These are phyloP conservation scores for Drosophila nr. perissopoda DNA, from an alignment of 2,888 invertebrate genomes.

Conservation along the genomic window DNA sequence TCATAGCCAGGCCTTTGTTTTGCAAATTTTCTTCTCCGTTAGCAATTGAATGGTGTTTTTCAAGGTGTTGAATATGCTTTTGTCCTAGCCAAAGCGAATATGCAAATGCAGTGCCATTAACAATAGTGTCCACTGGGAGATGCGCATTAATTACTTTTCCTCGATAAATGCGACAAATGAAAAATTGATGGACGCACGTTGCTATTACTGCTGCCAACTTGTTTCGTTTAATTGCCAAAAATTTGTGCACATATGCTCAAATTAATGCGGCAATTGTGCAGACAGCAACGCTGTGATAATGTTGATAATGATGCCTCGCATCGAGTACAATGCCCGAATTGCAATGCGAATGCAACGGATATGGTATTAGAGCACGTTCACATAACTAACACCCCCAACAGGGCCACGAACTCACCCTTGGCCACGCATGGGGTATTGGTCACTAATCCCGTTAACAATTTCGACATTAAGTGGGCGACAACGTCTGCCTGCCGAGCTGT, in stretches of 20 bases:
- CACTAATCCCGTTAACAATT: conserved; percentile 77
- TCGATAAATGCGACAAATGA: conserved; percentile 43
- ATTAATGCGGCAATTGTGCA: conserved; percentile 67
- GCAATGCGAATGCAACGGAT: conserved; percentile 47
- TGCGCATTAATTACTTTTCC: conserved; percentile 64
- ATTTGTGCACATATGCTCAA: conserved; percentile 76
- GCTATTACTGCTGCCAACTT: conserved; percentile 23
- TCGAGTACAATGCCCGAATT: conserved; percentile 13
- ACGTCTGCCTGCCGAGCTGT: conserved; percentile 31
- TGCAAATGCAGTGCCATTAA: conserved; percentile 64
- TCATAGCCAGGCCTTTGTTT: conserved; percentile 51
- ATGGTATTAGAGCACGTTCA: conserved; percentile 61
- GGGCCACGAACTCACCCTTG: not conserved
- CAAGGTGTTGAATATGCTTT: conserved; percentile 36
- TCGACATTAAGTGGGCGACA: conserved; percentile 74
- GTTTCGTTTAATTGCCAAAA: conserved; percentile 69
- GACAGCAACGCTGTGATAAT: conserved; percentile 55
- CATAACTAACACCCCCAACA: conserved; percentile 11
- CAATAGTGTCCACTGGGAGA: conserved; percentile 14
- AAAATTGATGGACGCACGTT: conserved; percentile 47
- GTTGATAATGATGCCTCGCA: conserved; percentile 54
- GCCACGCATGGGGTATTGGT: conserved; percentile 12
- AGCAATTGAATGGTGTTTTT: conserved; percentile 26
- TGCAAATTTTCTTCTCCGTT: conserved; percentile 49
- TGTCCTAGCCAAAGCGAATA: conserved; percentile 20